Evolutionary conservation across 2,797 vertebrate species (phyloP).

Genomic region (Garrulus glandarius): DNA sequence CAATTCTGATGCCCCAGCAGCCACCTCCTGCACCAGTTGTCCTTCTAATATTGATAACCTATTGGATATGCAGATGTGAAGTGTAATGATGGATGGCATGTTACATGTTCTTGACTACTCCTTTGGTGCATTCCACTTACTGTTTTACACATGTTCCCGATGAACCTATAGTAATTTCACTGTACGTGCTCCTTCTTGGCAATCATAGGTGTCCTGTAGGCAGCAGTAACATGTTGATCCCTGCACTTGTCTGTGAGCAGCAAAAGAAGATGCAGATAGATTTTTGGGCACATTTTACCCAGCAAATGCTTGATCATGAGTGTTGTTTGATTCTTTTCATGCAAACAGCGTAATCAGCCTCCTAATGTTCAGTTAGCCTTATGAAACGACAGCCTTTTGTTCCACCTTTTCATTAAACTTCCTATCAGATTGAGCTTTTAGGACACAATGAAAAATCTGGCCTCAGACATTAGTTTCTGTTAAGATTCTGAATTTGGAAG

Average conservation of each 20-base stretch:
- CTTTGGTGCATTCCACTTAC: not conserved
- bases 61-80: not conserved
- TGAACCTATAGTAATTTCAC: not conserved
- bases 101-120: not conserved
- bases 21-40: not conserved
- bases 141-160: not conserved
- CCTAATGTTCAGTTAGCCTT: not conserved
- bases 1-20: not conserved
- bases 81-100: not conserved
- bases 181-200: not conserved
- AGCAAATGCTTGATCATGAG: not conserved
- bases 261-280: not conserved
- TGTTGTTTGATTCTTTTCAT: not conserved
- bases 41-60: not conserved
- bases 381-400: not conserved
- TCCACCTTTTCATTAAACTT: constrained; percentile 10
- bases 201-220: not conserved
- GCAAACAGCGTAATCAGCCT: not conserved
- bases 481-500: constrained; percentile 8
- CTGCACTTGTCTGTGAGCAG: not conserved
- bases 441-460: not conserved
- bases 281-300: not conserved
- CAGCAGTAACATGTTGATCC: not conserved
- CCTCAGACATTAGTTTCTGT: not conserved
- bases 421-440: constrained; percentile 13